Percentiles rank a stretch among this genome's conserved stretches.
Conservation (phyloP, 2,113 vertebrate species). For the Melanostigma gelatinosum region DNA sequence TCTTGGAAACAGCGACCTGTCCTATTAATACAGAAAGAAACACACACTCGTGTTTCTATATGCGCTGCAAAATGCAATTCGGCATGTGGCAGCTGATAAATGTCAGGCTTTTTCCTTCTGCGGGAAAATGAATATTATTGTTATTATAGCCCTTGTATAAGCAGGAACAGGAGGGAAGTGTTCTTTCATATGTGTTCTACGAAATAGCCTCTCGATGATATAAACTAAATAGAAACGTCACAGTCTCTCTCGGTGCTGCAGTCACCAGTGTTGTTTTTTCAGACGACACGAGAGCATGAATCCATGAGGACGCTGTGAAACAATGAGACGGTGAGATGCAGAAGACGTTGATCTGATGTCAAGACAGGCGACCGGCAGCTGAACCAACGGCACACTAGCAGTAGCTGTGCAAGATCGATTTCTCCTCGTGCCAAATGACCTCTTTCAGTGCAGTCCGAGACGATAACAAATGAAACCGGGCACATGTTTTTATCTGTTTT, state of each 20-base stretch:
- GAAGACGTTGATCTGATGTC: neutral
- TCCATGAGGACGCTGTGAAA: neutral
- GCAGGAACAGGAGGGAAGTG: neutral
- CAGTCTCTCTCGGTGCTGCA: neutral
- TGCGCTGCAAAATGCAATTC: neutral
- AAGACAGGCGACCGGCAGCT: too few relatives aligned
- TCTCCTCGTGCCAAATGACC: too few relatives aligned
- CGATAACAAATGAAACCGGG: neutral
- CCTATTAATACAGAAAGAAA: conserved; percentile 1
- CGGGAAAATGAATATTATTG: neutral
- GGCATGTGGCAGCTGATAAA: conserved; percentile 34
- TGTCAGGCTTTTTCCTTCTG: neutral
- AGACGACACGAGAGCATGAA: neutral
- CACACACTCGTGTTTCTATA: neutral
- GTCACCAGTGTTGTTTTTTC: neutral
- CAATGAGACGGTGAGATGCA: neutral
- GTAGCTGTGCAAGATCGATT: too few relatives aligned
- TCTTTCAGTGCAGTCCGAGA: too few relatives aligned
- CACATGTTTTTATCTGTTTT: neutral
- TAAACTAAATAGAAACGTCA: neutral
- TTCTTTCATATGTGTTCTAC: neutral
- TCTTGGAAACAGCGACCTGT: conserved; percentile 13
- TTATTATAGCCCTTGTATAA: neutral
- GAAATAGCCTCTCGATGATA: neutral
- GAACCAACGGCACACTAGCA: too few relatives aligned